Conservation (phyloP, 1,140 invertebrate genomes). For the Periplaneta americana region DNA sequence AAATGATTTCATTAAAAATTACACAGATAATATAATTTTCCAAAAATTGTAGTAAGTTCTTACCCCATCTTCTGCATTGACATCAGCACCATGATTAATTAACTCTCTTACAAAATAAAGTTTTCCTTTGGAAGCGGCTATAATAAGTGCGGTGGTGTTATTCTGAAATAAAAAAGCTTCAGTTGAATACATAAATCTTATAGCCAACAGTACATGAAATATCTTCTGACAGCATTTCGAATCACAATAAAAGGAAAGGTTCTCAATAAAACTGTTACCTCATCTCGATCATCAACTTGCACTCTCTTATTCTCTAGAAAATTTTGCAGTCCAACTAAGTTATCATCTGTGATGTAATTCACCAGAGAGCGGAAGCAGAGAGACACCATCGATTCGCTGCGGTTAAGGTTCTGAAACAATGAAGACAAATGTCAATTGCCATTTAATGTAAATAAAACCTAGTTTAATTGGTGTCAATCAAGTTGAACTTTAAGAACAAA, state of each 20-base stretch:
- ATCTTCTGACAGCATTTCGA: not conserved
- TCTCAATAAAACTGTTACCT: slow-evolving; percentile 48
- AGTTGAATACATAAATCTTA: too few species aligned
- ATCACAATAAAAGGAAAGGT: too few species aligned
- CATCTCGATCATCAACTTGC: slow-evolving; percentile 83
- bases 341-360: slow-evolving; percentile 74
- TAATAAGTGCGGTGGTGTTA: slow-evolving; percentile 86
- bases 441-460: not conserved
- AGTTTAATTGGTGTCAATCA: not conserved
- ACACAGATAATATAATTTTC: not conserved
- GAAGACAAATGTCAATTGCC: slow-evolving; percentile 11
- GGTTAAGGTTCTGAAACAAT: slow-evolving; percentile 48
- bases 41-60: slow-evolving; percentile 26
- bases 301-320: slow-evolving; percentile 77
- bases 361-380: slow-evolving; percentile 73
- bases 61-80: slow-evolving; percentile 81
- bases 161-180: slow-evolving; percentile 52
- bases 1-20: too few species aligned
- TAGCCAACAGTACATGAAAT: not conserved
- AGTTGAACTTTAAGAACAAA: not conserved
- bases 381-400: slow-evolving; percentile 82
- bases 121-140: slow-evolving; percentile 76
- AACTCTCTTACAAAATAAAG: slow-evolving; percentile 75
- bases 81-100: slow-evolving; percentile 79
- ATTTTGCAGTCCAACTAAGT: slow-evolving; percentile 67